phyloP scores from a whole-genome alignment of 2,113 vertebrate genomes.

The Neofelis nebulosa region DNA sequence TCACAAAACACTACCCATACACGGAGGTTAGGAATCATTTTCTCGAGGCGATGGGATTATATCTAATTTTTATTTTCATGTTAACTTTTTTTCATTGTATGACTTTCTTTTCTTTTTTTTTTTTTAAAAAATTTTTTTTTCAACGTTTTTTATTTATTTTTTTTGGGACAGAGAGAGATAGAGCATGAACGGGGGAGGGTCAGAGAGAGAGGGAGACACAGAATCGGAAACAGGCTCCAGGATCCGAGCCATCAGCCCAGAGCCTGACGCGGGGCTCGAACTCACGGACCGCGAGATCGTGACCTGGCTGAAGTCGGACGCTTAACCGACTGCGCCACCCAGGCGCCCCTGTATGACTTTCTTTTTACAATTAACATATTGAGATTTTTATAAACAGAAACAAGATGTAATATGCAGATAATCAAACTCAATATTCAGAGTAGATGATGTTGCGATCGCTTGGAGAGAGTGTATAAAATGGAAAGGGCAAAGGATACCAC shows the following conservation, averaged over 20 bases:
- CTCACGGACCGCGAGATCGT: no score
- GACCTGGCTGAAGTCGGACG: no score
- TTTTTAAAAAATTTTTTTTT: no score
- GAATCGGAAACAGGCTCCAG: no score
- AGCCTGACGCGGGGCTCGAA: no score
- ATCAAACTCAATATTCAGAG: not conserved
- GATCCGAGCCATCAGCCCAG: no score
- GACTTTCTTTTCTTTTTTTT: not conserved
- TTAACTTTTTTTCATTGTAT: not conserved
- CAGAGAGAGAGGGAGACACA: no score
- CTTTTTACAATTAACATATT: not conserved
- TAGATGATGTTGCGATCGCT: not conserved
- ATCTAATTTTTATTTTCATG: not conserved
- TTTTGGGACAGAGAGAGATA: no score
- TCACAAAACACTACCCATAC: not conserved
- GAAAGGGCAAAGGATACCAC: not conserved
- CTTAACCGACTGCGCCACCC: no score
- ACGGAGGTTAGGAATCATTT: not conserved
- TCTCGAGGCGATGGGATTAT: not conserved
- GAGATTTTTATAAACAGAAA: constrained; percentile 7
- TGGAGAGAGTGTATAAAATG: not conserved
- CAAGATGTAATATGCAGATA: not conserved
- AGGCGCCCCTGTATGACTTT: not conserved
- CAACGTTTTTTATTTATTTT: no score
- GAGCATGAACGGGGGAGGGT: no score